Conservation (phyloP, 2,797 vertebrate species). For the Adelosebastes latens region DNA sequence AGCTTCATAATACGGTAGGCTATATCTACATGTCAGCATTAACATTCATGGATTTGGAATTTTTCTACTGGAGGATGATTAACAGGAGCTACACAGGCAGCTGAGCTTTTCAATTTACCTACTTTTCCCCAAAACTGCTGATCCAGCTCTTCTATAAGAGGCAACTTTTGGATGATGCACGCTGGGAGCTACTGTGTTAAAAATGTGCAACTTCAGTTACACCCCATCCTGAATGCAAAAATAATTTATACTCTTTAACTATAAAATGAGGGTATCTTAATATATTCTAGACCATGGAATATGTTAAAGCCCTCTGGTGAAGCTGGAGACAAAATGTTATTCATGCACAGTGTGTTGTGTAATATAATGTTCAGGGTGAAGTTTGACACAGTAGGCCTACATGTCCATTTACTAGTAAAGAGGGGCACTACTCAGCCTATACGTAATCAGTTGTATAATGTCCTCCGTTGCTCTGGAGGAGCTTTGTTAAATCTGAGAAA, state of each 20-base stretch:
- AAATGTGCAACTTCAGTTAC: neutral
- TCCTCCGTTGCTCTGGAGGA: neutral
- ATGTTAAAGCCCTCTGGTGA: neutral
- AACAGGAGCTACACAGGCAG: neutral
- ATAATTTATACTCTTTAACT: neutral
- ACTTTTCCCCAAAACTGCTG: neutral
- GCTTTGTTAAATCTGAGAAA: neutral
- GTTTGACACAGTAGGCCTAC: too few relatives aligned
- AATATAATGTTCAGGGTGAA: neutral
- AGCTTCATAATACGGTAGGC: neutral
- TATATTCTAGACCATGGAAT: neutral
- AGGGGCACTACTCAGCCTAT: neutral
- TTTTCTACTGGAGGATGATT: neutral
- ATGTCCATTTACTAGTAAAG: neutral
- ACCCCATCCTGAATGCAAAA: neutral
- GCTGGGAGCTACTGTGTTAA: neutral
- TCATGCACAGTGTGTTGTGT: neutral
- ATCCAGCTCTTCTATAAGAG: neutral
- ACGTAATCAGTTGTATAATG: neutral
- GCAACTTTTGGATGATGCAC: neutral
- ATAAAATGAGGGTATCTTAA: neutral
- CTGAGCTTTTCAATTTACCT: constrained; percentile 1
- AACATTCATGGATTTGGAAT: neutral
- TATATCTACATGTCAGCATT: neutral
- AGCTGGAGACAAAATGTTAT: neutral